Base-by-base conservation (phyloP, 2,797 vertebrate genomes). In the Erithacus rubecula region DNA sequence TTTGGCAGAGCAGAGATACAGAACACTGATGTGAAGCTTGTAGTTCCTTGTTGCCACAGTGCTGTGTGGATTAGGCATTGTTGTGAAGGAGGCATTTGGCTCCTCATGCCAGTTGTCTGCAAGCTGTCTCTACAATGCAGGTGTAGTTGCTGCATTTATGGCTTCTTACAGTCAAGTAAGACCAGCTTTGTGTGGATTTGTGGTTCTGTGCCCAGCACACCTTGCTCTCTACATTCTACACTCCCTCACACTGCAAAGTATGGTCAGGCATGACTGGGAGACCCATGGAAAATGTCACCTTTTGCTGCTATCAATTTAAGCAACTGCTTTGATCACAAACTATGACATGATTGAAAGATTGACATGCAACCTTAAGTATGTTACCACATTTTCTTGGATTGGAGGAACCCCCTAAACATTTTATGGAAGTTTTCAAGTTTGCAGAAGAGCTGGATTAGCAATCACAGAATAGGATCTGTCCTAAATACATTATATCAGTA, bases 51-150 rank as follows among this genome's bases (percentile, higher is more conserved):
- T 94, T 93, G 36, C 51, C 51, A 12, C 64, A 87, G 47, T 52
- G 36, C 80, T 85, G 32, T 46, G 78, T 86, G 90, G 74, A 95
- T 96, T 94, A 90, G 76, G 58, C 91, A 67, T 88, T 89, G 46
- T 80, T 95, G 36, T 64, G 90, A 75, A 78, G 69, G 90, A 89
- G 77, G 37, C 44, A 46, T 92, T 93, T 95, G 89, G 78, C 92
- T 96, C 65, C 72, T 94, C 64, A 20, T 78, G 72, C 60, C 74
- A 67, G 43, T 88, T 96, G 74, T 80, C 93, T 93, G 79, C 72
- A 71, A 56, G 79, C 83, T 90, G 79, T 62, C 86, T 94, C 81
- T 81, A 4, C 65, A 19, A 15, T 78, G 58, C 67, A 62, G 64
- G 89, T 37, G 36, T 58, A 46, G 76, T 52, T 84, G 67, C 51